Evolutionary conservation across 1,140 invertebrate genomes (phyloP), one percentile per base, ranked within the genome.

Genomic region (Tribolium castaneum): DNA sequence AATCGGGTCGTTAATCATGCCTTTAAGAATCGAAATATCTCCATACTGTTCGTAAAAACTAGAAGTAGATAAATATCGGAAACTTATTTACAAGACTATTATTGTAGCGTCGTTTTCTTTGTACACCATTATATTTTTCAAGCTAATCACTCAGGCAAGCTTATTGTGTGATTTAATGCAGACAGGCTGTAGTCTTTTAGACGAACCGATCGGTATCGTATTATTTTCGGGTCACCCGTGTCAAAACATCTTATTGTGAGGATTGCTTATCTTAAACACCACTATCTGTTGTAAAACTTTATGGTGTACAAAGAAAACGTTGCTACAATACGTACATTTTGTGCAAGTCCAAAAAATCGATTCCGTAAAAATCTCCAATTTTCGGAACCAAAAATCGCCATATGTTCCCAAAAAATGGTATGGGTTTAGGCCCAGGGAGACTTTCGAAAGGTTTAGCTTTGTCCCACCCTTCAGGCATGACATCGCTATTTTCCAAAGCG

Each of bases 351-450:
- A 70, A 22, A 0, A 78, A 5, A 34, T 75, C 74, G 1, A 80
- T 6, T 70, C 80, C 78, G 51, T 80, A 76, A 39, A 70, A 80
- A 14, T 81, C 71, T 39, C 80, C 80, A 54, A 79, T 34, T 30
- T 50, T 35, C 7, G 82, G 82, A 4, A 66, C 0, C 5, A 83
- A 14, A 70, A 82, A 88, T 19, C 86, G 72, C 86, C 84, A 88
- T 3, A 83, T 76, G 74, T 88, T 89, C 13, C 88, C 87, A 7
- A 89, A 74, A 9, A 89, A 35, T 1, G 88, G 88, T 7, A 87
- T 25, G 4, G 85, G 84, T 79, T 84, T 84, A 10, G 87, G 87
- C 22, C 87, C 89, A 6, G 90, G 90, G 78, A 91, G 90, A n/a
- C 86, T 82, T 22, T 88, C 79, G 76, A 83, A 88, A 6, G 88